Percentiles rank a stretch among this genome's conserved stretches.
Conservation (phyloP, 1,140 invertebrate genomes). For the Calosoma granatense region DNA sequence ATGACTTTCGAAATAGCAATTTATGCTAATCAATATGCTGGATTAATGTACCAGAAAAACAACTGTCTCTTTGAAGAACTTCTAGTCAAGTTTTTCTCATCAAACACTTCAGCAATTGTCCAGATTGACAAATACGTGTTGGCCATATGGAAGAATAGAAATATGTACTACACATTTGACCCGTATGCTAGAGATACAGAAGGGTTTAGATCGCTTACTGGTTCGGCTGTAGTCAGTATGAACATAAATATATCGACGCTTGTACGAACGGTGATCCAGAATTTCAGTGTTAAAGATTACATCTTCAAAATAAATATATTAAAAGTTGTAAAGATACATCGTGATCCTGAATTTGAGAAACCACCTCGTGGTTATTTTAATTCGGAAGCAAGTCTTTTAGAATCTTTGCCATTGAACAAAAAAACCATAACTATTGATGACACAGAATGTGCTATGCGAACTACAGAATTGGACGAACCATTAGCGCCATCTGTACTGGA, state of each 20-base stretch:
- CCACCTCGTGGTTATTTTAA: background rate
- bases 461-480: slow-evolving; percentile 33
- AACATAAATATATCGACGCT: slow-evolving; percentile 37
- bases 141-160: slow-evolving; percentile 41
- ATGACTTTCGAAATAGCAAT: slow-evolving; percentile 43
- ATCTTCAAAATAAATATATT: slow-evolving; percentile 42
- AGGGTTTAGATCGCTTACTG: slow-evolving; percentile 29
- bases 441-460: slow-evolving; percentile 23
- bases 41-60: slow-evolving; percentile 38
- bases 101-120: slow-evolving; percentile 38
- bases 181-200: slow-evolving; percentile 38
- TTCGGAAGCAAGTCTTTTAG: background rate
- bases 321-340: slow-evolving; percentile 30
- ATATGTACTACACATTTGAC: slow-evolving; percentile 44
- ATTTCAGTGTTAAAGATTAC: slow-evolving; percentile 38
- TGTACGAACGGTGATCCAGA: slow-evolving; percentile 34
- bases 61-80: slow-evolving; percentile 33
- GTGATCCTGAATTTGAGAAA: background rate
- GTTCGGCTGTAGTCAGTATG: slow-evolving; percentile 40
- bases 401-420: slow-evolving; percentile 30
- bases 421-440: slow-evolving; percentile 17
- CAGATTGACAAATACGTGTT: slow-evolving; percentile 38
- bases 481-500: slow-evolving; percentile 38
- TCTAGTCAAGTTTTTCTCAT: slow-evolving; percentile 37
- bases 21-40: slow-evolving; percentile 38